Percentiles rank a stretch among this genome's conserved stretches.
Evolutionary conservation across 2,113 vertebrate species (phyloP).

Genomic region (Ramphastos sulfuratus): DNA sequence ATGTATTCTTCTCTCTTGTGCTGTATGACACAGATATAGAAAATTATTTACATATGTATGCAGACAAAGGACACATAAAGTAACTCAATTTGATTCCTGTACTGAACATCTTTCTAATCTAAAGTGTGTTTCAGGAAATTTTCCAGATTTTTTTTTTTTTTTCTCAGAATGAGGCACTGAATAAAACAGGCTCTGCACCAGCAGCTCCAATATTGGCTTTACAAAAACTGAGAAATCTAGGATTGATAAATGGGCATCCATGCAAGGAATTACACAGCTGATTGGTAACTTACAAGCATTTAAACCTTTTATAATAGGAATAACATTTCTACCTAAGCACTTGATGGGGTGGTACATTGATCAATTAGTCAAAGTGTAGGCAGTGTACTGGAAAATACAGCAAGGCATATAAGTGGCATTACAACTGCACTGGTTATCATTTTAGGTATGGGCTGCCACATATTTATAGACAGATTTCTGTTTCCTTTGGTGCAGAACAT

Average conservation of each 20-base stretch:
- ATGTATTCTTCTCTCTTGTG: conserved; percentile 74
- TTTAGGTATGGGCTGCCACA: not conserved
- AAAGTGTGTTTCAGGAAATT: not conserved
- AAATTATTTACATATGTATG: not conserved
- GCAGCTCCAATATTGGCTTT: not conserved
- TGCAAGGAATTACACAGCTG: not conserved
- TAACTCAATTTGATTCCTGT: not conserved
- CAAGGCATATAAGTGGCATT: not conserved
- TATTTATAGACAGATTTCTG: conserved; percentile 5
- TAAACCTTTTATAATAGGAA: not conserved
- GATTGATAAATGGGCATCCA: not conserved
- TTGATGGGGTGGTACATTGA: not conserved
- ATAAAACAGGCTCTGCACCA: not conserved
- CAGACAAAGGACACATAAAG: not conserved
- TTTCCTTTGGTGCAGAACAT: conserved; percentile 20
- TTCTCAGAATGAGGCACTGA: not conserved
- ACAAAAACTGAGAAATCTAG: not conserved
- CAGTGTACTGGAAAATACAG: not conserved
- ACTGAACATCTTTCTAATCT: not conserved
- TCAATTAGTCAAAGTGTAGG: not conserved
- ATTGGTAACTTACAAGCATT: conserved; percentile 7
- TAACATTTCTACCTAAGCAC: not conserved
- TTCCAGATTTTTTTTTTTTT: not conserved
- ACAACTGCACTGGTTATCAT: not conserved
- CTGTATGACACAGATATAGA: conserved; percentile 60